Conservation (phyloP, 1,140 invertebrate species). For the Tyrophagus putrescentiae region DNA sequence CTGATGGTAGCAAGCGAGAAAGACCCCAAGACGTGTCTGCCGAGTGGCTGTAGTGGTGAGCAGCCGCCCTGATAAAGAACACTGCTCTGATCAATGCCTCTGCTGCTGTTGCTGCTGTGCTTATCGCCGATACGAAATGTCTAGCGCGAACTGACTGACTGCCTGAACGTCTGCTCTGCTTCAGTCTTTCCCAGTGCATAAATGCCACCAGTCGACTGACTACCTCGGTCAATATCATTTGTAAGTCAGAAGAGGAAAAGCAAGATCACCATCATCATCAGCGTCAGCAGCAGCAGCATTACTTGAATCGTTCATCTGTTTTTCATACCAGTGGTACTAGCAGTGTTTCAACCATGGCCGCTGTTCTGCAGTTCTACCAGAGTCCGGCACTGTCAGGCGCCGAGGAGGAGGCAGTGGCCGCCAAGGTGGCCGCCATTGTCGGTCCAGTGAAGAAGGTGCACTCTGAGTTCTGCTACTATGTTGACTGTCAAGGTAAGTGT, state of each 20-base stretch:
- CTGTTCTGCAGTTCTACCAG: constrained; percentile 18
- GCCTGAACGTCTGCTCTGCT: background rate
- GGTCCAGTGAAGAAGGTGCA: constrained; percentile 12
- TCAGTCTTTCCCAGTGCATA: too few species aligned
- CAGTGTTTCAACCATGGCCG: background rate
- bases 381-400: constrained; percentile 7
- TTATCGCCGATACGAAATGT: too few species aligned
- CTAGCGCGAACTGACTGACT: background rate
- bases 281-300: too few species aligned
- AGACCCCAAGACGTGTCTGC: too few species aligned
- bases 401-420: background rate
- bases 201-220: too few species aligned
- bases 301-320: background rate
- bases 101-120: too few species aligned
- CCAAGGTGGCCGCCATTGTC: background rate
- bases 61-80: too few species aligned
- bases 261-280: background rate
- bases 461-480: constrained; percentile 27
- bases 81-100: too few species aligned
- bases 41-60: too few species aligned
- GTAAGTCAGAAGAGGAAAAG: background rate
- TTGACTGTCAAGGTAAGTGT: constrained; percentile 19
- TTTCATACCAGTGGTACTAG: background rate
- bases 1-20: too few species aligned
- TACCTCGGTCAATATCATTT: constrained; percentile 2